Percentiles rank a stretch among this genome's conserved stretches.
Evolutionary conservation across 2,888 invertebrate species (phyloP).

Genomic region (Drosophila hamatofila): DNA sequence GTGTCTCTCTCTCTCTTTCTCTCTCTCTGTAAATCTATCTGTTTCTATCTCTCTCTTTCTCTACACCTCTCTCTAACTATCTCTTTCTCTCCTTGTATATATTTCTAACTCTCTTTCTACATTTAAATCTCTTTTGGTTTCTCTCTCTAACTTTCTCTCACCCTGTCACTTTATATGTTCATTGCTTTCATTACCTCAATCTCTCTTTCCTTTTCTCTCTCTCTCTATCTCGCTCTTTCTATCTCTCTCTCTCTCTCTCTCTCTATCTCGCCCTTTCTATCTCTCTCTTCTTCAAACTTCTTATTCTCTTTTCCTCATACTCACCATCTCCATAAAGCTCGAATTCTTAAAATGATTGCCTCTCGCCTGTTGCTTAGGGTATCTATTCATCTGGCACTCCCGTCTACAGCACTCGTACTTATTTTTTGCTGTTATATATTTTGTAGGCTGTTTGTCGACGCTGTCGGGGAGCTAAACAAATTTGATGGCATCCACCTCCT

Average conservation of each 20-base stretch:
- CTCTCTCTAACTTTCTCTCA: background rate
- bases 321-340: background rate
- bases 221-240: background rate
- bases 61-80: background rate
- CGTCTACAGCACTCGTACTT: background rate
- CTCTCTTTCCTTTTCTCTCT: background rate
- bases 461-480: slow-evolving; percentile 70
- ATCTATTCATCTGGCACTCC: background rate
- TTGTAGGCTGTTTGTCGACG: slow-evolving; percentile 35
- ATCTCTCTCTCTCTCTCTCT: background rate
- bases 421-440: slow-evolving; percentile 19
- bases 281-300: background rate
- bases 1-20: background rate
- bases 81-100: background rate
- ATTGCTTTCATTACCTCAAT: too few species aligned
- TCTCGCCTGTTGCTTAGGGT: background rate
- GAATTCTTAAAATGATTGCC: background rate
- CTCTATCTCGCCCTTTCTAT: background rate
- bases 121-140: background rate
- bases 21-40: background rate
- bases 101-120: background rate
- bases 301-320: background rate
- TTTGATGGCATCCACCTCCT: slow-evolving; percentile 64
- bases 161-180: background rate
- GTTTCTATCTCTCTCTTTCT: background rate